Percentiles rank a stretch among this genome's conserved stretches.
These are phyloP conservation scores for Numenius phaeopus DNA, from an alignment of 2,797 vertebrate species.

Conservation along the genomic window DNA sequence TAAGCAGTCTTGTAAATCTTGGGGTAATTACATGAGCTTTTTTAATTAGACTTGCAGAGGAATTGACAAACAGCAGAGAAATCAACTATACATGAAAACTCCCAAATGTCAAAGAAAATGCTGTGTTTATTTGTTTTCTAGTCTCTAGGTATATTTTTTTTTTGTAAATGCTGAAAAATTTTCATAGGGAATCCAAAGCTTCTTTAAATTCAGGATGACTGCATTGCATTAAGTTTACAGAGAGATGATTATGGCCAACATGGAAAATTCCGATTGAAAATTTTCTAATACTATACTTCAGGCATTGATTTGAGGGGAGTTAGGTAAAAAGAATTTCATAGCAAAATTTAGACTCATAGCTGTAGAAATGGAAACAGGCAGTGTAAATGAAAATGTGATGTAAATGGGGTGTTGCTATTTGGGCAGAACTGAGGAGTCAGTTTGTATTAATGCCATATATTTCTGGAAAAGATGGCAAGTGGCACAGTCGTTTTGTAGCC, in stretches of 20 bases:
- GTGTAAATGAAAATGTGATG: neutral
- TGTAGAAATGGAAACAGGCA: neutral
- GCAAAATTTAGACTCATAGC: neutral
- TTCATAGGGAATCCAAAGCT: neutral
- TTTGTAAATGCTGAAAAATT: neutral
- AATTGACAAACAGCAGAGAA: neutral
- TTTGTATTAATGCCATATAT: neutral
- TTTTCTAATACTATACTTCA: neutral
- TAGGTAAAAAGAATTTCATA: neutral
- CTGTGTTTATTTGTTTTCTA: neutral
- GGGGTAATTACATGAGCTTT: neutral
- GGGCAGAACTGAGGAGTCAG: neutral
- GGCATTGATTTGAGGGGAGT: neutral
- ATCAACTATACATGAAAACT: neutral
- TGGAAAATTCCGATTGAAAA: neutral
- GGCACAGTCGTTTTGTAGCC: neutral
- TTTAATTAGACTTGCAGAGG: neutral
- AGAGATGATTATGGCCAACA: neutral
- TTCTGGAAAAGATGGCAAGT: neutral
- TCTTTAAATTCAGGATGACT: neutral
- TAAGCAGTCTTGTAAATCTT: conserved; percentile 35
- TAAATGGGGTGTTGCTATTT: neutral
- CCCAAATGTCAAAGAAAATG: neutral
- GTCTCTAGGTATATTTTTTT: neutral
- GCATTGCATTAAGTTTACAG: neutral